These are phyloP conservation scores for Orientallactaga sibirica DNA, from an alignment of 2,797 vertebrate species.

Conservation along the genomic window DNA sequence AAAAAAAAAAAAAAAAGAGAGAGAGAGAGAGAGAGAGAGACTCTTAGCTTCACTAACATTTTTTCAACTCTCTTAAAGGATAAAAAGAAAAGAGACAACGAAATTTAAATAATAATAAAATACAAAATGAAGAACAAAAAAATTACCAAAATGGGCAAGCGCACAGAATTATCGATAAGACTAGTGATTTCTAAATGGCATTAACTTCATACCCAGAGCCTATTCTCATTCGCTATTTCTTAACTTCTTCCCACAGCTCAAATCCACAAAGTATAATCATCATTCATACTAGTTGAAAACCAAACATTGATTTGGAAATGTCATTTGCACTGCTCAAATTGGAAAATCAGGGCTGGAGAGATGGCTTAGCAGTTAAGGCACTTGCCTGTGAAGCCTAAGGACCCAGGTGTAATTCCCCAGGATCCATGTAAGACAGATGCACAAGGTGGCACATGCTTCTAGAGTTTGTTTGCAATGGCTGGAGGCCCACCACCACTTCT, in stretches of 20 bases:
- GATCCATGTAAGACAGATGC: too few relatives aligned
- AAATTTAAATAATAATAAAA: slow-evolving; percentile 10
- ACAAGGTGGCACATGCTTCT: too few relatives aligned
- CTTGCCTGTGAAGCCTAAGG: too few relatives aligned
- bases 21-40: neutral
- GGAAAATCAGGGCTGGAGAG: neutral
- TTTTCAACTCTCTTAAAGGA: slow-evolving; percentile 3
- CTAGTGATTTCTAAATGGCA: neutral
- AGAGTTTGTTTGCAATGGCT: too few relatives aligned
- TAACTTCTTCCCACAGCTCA: neutral
- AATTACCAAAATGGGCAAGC: slow-evolving; percentile 26
- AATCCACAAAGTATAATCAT: slow-evolving; percentile 41
- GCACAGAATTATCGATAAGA: neutral
- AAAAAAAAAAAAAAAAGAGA: too few relatives aligned
- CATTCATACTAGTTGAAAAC: neutral
- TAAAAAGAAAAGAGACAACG: neutral
- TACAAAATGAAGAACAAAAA: slow-evolving; percentile 13
- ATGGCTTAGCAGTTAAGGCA: too few relatives aligned
- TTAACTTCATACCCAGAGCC: neutral
- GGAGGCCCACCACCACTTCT: too few relatives aligned
- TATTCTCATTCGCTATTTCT: neutral
- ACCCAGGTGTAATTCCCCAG: too few relatives aligned
- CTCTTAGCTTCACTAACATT: slow-evolving; percentile 18
- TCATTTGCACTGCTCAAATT: slow-evolving; percentile 40
- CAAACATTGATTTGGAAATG: slow-evolving; percentile 44